Evolutionary conservation across 2,888 invertebrate genomes (phyloP).

Genomic region (Morpho deidamia): DNA sequence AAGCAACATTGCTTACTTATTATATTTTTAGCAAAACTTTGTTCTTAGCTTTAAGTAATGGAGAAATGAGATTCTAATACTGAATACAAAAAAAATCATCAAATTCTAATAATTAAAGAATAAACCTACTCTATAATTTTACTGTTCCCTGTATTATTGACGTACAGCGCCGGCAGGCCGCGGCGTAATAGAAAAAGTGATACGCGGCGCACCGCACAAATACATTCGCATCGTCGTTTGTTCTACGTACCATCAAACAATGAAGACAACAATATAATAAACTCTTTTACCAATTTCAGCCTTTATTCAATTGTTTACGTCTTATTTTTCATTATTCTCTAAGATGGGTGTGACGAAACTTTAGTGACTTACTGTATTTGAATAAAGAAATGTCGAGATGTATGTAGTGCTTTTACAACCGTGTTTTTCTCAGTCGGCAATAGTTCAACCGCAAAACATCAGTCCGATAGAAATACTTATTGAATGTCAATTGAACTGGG

Average conservation of each 20-base stretch:
- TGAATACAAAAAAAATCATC: no score
- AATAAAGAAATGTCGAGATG: constrained; percentile 31
- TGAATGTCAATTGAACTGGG: constrained; percentile 17
- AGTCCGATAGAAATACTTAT: constrained; percentile 23
- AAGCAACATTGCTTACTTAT: no score
- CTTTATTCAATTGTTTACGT: constrained; percentile 6
- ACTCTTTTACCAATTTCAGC: not conserved
- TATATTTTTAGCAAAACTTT: no score
- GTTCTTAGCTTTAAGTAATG: no score
- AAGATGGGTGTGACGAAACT: not conserved
- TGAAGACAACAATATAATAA: constrained; percentile 1
- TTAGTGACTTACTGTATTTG: not conserved
- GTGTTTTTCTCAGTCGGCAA: constrained; percentile 22
- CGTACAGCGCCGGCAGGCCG: constrained; percentile 37
- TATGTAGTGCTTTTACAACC: constrained; percentile 34
- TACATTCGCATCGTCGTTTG: constrained; percentile 52
- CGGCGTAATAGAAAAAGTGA: constrained; percentile 70
- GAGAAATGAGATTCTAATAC: no score
- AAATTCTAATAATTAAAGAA: not conserved
- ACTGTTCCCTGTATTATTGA: constrained; percentile 30
- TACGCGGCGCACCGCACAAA: constrained; percentile 64
- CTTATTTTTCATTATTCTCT: not conserved
- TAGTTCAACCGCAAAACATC: constrained; percentile 19
- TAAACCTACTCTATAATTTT: constrained; percentile 21
- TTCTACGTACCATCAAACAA: constrained; percentile 22